phyloP scores from a whole-genome alignment of 2,113 vertebrate species.

The Dipodomys spectabilis region DNA sequence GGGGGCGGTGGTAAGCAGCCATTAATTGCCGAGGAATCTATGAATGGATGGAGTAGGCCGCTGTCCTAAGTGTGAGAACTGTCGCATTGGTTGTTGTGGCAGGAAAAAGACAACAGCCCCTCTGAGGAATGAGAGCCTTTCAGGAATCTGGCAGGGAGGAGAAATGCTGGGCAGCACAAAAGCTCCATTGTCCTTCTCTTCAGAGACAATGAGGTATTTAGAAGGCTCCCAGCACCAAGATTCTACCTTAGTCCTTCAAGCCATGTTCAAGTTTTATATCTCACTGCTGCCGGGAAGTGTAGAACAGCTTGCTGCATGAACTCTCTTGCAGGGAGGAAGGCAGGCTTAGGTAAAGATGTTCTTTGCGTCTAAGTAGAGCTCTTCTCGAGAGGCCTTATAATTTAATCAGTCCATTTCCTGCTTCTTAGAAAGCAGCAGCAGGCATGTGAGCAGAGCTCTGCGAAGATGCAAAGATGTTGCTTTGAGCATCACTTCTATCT shows the following conservation, averaged over 20 bases:
- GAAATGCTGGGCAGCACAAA: conserved; percentile 90
- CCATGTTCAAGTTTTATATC: conserved; percentile 63
- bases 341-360: neutral
- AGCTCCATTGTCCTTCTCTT: conserved; percentile 89
- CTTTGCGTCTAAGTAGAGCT: neutral
- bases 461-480: neutral
- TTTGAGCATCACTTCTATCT: neutral
- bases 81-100: conserved; percentile 85
- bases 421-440: neutral
- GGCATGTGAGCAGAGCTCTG: neutral
- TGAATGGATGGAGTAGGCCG: conserved; percentile 91
- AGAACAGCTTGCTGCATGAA: conserved; percentile 12
- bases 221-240: conserved; percentile 85
- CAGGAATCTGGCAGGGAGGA: conserved; percentile 85
- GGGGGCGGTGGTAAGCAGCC: conserved; percentile 72
- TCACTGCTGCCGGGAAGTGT: neutral
- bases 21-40: conserved; percentile 88
- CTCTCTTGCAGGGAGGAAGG: neutral
- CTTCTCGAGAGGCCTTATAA: neutral
- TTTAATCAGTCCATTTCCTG: conserved; percentile 13
- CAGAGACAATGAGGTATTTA: conserved; percentile 83
- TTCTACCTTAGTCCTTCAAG: conserved; percentile 87
- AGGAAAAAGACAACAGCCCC: conserved; percentile 89
- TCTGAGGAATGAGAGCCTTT: conserved; percentile 88
- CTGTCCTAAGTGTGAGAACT: conserved; percentile 86